A percentile compares a stretch with the other conserved stretches of the same genome.
Evolutionary conservation across 2,113 vertebrate species (phyloP).

Genomic region (Myotis yumanensis): DNA sequence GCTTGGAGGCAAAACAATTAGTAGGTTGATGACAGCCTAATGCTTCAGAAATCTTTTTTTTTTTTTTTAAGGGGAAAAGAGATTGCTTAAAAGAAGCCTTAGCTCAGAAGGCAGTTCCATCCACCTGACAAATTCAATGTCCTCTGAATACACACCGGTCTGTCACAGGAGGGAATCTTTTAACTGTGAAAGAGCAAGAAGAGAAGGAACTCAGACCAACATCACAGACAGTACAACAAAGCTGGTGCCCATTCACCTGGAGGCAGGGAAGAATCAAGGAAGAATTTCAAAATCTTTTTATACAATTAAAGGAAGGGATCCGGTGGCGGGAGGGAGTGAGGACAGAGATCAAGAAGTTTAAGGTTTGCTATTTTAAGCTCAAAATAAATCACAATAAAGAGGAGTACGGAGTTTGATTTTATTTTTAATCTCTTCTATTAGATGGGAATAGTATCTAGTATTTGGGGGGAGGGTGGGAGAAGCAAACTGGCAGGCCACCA

Average conservation of each 20-base stretch:
- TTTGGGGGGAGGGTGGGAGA: neutral
- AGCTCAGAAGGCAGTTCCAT: slow-evolving; percentile 57
- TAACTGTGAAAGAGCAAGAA: slow-evolving; percentile 61
- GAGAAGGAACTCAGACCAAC: slow-evolving; percentile 61
- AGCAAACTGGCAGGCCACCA: neutral
- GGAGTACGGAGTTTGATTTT: slow-evolving; percentile 60
- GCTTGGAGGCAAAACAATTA: slow-evolving; percentile 57
- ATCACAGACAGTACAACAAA: slow-evolving; percentile 35
- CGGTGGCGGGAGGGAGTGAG: neutral
- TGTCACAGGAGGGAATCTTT: slow-evolving; percentile 64
- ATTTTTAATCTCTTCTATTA: slow-evolving; percentile 60
- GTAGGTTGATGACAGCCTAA: slow-evolving; percentile 44
- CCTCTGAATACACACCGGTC: slow-evolving; percentile 61
- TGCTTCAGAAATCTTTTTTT: slow-evolving; percentile 19
- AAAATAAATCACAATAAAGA: slow-evolving; percentile 65
- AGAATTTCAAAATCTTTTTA: slow-evolving; percentile 77
- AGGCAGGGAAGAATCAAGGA: slow-evolving; percentile 73
- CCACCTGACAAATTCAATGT: slow-evolving; percentile 42
- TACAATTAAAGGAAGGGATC: slow-evolving; percentile 68
- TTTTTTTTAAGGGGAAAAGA: neutral
- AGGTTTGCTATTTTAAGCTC: slow-evolving; percentile 66
- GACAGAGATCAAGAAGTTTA: slow-evolving; percentile 60
- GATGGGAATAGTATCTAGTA: neutral
- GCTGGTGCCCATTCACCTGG: slow-evolving; percentile 37
- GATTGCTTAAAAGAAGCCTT: slow-evolving; percentile 59